Evolutionary conservation across 2,888 invertebrate species (phyloP).

Genomic region (Scaeva pyrastri): DNA sequence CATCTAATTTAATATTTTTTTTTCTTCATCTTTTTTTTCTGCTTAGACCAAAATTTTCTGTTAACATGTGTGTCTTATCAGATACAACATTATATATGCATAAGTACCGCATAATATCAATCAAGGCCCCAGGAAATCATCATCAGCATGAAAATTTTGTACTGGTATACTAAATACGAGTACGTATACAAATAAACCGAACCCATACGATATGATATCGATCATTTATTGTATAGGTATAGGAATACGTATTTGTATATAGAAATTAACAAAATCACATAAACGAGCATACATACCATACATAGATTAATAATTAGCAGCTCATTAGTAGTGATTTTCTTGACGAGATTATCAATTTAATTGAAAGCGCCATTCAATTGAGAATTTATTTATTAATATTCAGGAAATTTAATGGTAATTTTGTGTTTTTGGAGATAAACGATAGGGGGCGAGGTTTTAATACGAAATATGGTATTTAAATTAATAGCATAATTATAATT

Average conservation of each 20-base stretch:
- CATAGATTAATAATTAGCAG: neutral
- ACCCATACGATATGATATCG: neutral
- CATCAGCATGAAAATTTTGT: neutral
- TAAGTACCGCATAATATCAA: slow-evolving; percentile 21
- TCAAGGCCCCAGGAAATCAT: slow-evolving; percentile 10
- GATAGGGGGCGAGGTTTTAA: too few relatives aligned
- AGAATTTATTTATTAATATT: neutral
- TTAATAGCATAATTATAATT: too few relatives aligned
- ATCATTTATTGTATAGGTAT: too few relatives aligned
- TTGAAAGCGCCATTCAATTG: neutral
- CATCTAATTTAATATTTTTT: slow-evolving; percentile 30
- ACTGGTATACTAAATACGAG: too few relatives aligned
- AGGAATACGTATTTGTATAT: too few relatives aligned
- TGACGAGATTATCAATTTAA: neutral
- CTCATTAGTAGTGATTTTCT: neutral
- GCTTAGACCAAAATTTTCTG: neutral
- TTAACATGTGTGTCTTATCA: slow-evolving; percentile 21
- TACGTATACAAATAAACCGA: too few relatives aligned
- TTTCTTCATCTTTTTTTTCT: too few relatives aligned
- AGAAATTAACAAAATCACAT: neutral
- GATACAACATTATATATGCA: neutral
- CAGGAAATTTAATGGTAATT: neutral
- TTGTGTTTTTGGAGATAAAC: neutral
- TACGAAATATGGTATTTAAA: too few relatives aligned
- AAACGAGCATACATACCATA: neutral